Evolutionary conservation across 64 coral and sea anemone species (phyloP).

Genomic region (Montipora foliosa): DNA sequence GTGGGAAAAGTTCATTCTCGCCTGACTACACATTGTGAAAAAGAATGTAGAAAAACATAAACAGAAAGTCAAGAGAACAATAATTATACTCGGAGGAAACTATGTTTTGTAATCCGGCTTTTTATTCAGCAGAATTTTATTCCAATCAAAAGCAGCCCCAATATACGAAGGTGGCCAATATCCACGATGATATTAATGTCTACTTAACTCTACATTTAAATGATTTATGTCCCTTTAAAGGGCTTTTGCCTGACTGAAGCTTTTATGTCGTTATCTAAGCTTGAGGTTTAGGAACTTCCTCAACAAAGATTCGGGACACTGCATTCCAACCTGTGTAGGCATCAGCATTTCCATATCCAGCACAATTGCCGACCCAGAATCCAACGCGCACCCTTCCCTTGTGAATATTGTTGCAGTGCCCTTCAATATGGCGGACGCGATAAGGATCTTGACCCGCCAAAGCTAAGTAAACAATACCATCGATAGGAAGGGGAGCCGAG

Average conservation of each 20-base stretch:
- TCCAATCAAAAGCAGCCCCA: no score
- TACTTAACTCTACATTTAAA: no score
- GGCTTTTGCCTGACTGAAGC: not conserved
- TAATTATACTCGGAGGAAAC: no score
- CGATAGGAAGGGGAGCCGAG: not conserved
- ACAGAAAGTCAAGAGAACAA: no score
- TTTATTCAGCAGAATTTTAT: no score
- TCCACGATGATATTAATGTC: no score
- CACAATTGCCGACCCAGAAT: not conserved
- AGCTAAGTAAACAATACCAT: not conserved
- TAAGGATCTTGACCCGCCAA: not conserved
- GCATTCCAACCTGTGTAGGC: not conserved
- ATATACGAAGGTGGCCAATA: no score
- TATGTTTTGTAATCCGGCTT: no score
- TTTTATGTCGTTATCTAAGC: not conserved
- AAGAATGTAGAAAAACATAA: no score
- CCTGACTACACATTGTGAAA: no score
- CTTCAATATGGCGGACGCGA: not conserved
- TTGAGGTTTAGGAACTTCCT: not conserved
- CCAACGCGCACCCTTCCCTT: not conserved
- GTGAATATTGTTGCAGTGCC: not conserved
- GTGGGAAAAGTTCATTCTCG: no score
- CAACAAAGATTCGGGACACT: not conserved
- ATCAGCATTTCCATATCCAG: not conserved
- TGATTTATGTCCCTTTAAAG: not conserved